A percentile compares a stretch with the other conserved stretches of the same genome.
Evolutionary conservation across 2,888 invertebrate genomes (phyloP).

Genomic region (Drosophila paranaensis): DNA sequence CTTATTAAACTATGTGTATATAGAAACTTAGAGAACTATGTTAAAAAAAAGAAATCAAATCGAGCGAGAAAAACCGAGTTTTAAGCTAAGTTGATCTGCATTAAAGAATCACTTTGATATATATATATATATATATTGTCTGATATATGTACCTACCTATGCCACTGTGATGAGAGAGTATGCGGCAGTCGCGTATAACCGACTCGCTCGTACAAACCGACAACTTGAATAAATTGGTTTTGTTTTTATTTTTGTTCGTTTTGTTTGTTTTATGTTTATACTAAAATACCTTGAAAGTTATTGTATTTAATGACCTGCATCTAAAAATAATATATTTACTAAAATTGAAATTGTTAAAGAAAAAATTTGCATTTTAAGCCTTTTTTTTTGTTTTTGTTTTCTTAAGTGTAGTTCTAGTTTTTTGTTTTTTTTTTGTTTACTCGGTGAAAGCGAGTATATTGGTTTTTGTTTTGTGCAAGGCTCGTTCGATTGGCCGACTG

Average conservation of each 20-base stretch:
- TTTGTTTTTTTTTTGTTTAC: background rate
- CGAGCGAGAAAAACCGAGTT: background rate
- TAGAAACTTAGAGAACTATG: conserved; percentile 14
- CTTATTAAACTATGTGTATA: conserved; percentile 30
- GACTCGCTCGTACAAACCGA: conserved; percentile 17
- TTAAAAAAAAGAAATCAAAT: conserved; percentile 7
- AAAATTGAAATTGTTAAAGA: conserved; percentile 11
- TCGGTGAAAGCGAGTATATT: conserved; percentile 8
- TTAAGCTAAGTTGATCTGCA: background rate
- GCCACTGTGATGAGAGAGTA: conserved; percentile 14
- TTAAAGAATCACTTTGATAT: background rate
- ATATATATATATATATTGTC: background rate
- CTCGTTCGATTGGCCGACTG: conserved; percentile 2
- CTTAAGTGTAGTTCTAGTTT: background rate
- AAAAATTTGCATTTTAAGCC: conserved; percentile 9
- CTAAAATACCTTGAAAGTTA: conserved; percentile 7
- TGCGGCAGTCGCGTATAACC: background rate
- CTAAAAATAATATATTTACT: conserved; percentile 27
- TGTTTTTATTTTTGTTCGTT: conserved; percentile 8
- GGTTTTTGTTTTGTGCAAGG: conserved; percentile 7
- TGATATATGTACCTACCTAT: background rate
- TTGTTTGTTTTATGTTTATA: conserved; percentile 5
- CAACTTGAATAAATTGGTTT: conserved; percentile 17
- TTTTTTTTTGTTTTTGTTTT: background rate
- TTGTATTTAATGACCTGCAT: conserved; percentile 26